Base-by-base conservation (phyloP, 2,113 vertebrate genomes). In the Etheostoma spectabile region DNA sequence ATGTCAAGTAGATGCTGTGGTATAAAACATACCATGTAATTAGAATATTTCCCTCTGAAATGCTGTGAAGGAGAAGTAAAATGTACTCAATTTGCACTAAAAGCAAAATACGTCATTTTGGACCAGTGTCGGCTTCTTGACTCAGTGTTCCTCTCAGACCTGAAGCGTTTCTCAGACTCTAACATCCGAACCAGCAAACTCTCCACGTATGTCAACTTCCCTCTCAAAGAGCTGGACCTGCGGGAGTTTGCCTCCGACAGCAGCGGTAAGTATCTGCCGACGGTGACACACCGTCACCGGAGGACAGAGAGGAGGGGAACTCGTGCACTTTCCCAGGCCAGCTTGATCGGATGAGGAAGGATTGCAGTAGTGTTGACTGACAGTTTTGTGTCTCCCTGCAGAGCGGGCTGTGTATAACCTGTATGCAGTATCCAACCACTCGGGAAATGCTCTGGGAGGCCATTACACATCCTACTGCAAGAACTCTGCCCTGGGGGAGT, bases 391-490 rank as follows among this genome's bases (percentile, higher is more conserved):
- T 80, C 8, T 84, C 61, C 33, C 70, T 24, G 0, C 94, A 99
- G 98, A 96, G 81, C 96, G 96, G 0, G 90, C 96, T 1, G 85
- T 97, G 86, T 99, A 99, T 91, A 98, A 97, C 93, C 95, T 99
- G 83, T 99, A 98, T 0, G 97, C 97, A 0, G 96, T 99, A 72
- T 99, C 98, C 91, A 99, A 99, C 93, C 98, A 99, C 95, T 96
- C 96, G 0, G 98, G 98, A 77, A 99, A 97, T 86, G 96, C 97
- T 60, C 92, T 98, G 95, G 98, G 98, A 16, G 97, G 98, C 51
- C 98, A 99, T 78, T 99, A 99, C 90, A 99, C 97, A 0, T 97
- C 98, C n/a, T 99, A 96, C 93, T 99, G 98, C 93, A 97, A 95
- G 77, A 98, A 95, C 88, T 95, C 97, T 0, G 84, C 91, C 27